These are phyloP conservation scores for Spisula subtruncata DNA, from an alignment of 2,888 invertebrate genomes.

Conservation along the genomic window DNA sequence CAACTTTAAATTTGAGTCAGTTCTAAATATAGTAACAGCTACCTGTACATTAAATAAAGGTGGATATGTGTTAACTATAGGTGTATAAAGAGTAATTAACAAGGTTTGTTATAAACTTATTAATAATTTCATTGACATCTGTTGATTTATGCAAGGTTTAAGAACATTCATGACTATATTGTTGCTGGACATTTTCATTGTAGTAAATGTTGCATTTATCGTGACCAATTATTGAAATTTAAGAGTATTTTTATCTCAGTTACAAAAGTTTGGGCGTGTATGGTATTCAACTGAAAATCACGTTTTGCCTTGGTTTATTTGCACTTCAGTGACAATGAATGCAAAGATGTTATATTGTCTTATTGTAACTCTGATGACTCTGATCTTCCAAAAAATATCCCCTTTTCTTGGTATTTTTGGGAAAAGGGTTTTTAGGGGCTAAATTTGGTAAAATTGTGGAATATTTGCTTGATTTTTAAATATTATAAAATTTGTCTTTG, in stretches of 20 bases:
- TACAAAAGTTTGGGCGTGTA: background rate
- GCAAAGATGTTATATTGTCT: no score
- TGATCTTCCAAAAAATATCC: no score
- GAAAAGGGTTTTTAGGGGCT: no score
- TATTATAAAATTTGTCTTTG: no score
- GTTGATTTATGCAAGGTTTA: background rate
- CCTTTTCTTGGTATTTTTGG: no score
- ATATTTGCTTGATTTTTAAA: no score
- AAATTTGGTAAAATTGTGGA: no score
- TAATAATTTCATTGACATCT: background rate
- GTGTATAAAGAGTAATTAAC: background rate
- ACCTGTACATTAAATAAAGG: background rate
- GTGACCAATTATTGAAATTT: no score
- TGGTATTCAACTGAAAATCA: background rate
- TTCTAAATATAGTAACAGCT: slow-evolving; percentile 33
- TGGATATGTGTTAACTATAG: background rate
- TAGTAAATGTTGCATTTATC: background rate
- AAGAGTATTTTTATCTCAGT: background rate
- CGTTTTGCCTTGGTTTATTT: background rate
- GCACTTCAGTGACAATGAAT: background rate
- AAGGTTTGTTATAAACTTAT: background rate
- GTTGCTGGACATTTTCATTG: background rate
- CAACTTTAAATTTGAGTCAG: slow-evolving; percentile 26
- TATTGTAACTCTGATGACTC: no score
- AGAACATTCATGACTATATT: background rate